phyloP scores from a whole-genome alignment of 2,888 invertebrate species.

The Hymenopus coronatus region DNA sequence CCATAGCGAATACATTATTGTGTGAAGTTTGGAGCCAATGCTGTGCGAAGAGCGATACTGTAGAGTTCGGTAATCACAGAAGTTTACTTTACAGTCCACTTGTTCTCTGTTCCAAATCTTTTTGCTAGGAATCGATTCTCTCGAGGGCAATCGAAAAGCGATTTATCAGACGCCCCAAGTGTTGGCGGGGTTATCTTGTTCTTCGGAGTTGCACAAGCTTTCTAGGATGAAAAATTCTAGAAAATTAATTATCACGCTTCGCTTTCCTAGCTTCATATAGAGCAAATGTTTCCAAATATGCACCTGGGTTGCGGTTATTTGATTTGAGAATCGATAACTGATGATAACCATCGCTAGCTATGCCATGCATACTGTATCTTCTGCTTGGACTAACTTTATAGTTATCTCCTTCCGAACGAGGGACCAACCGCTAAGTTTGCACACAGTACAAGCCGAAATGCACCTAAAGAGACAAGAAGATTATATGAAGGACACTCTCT shows the following conservation, averaged over 20 bases:
- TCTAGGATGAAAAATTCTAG: neutral
- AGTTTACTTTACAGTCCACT: neutral
- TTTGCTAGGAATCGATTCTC: neutral
- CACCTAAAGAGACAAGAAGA: too few relatives aligned
- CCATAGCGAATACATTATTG: neutral
- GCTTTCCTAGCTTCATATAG: neutral
- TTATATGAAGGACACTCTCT: too few relatives aligned
- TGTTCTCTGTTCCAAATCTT: neutral
- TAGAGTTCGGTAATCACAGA: neutral
- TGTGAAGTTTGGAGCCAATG: neutral
- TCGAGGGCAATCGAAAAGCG: neutral
- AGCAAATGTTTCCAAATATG: neutral
- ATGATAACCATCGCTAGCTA: too few relatives aligned
- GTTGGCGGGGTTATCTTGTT: neutral
- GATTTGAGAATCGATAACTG: too few relatives aligned
- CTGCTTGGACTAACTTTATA: too few relatives aligned
- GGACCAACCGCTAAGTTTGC: too few relatives aligned
- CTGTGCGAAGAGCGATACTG: neutral
- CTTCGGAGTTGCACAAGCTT: neutral
- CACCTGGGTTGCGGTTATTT: neutral
- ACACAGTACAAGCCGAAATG: too few relatives aligned
- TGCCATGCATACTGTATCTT: too few relatives aligned
- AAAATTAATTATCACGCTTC: neutral
- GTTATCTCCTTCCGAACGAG: too few relatives aligned
- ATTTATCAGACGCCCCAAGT: neutral